A percentile compares a stretch with the other conserved stretches of the same genome.
These are phyloP conservation scores for Drosophila sp. DNA, from an alignment of 1,140 invertebrate genomes.

Conservation along the genomic window DNA sequence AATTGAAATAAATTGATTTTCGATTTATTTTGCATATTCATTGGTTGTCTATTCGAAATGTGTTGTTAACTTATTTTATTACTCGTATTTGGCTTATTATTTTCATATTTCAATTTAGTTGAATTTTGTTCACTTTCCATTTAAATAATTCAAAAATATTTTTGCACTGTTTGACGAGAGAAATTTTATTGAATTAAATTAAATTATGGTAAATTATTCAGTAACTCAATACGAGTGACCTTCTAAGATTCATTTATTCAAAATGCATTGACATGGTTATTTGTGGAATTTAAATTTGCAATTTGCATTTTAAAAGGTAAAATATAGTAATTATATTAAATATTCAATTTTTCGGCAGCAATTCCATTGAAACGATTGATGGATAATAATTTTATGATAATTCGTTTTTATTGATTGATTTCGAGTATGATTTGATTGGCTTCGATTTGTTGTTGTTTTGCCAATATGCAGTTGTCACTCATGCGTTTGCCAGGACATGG, in stretches of 20 bases:
- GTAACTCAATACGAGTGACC: not conserved
- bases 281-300: slow-evolving; percentile 9
- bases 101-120: not conserved
- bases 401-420: slow-evolving; percentile 59
- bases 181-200: not conserved
- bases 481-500: slow-evolving; percentile 34
- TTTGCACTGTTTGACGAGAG: not conserved
- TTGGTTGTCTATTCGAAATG: too few species aligned
- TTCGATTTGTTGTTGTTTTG: slow-evolving; percentile 45
- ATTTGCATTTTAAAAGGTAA: slow-evolving; percentile 10
- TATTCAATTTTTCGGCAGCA: slow-evolving; percentile 28
- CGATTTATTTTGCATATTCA: too few species aligned
- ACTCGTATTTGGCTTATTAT: too few species aligned
- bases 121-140: not conserved
- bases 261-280: not conserved
- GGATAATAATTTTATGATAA: slow-evolving; percentile 32
- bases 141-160: not conserved
- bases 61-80: too few species aligned
- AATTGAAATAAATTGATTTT: too few species aligned
- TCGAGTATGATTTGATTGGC: slow-evolving; percentile 28
- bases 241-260: not conserved
- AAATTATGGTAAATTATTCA: not conserved
- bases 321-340: slow-evolving; percentile 12
- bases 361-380: slow-evolving; percentile 25
- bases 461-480: slow-evolving; percentile 66